phyloP scores from a whole-genome alignment of 2,797 vertebrate genomes.

The Pseudochromis fuscus region DNA sequence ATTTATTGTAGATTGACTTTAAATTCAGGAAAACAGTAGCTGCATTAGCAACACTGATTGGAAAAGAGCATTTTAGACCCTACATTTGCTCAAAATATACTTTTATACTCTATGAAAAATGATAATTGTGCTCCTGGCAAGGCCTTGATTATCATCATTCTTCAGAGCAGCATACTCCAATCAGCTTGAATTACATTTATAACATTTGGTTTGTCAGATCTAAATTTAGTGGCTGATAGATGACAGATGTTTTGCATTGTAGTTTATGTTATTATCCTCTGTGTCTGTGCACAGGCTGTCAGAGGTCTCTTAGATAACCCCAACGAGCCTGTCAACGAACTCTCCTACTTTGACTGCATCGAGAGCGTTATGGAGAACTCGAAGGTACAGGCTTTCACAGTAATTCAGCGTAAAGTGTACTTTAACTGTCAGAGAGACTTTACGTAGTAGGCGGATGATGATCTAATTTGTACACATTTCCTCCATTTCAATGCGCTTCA shows the following conservation, averaged over 20 bases:
- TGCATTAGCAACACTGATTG: slow-evolving; percentile 6
- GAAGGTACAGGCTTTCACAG: slow-evolving; percentile 86
- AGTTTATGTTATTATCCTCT: slow-evolving; percentile 31
- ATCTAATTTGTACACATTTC: slow-evolving; percentile 23
- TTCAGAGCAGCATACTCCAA: slow-evolving; percentile 18
- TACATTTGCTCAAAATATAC: neutral
- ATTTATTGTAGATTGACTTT: too few species aligned
- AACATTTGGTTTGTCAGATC: slow-evolving; percentile 31
- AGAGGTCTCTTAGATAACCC: slow-evolving; percentile 96
- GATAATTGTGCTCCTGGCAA: slow-evolving; percentile 22
- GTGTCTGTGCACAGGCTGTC: slow-evolving; percentile 87
- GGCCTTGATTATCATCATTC: slow-evolving; percentile 21
- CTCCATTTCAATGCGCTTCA: slow-evolving; percentile 63
- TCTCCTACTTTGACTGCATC: slow-evolving; percentile 99
- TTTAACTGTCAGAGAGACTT: slow-evolving; percentile 42
- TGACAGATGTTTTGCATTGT: slow-evolving; percentile 15
- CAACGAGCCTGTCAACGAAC: slow-evolving; percentile 95
- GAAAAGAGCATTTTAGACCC: slow-evolving; percentile 27
- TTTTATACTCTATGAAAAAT: slow-evolving; percentile 4
- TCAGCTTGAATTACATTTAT: slow-evolving; percentile 38
- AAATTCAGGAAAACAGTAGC: slow-evolving; percentile 5
- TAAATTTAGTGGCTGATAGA: slow-evolving; percentile 39
- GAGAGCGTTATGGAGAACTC: slow-evolving; percentile 99
- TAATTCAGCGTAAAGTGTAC: slow-evolving; percentile 1
- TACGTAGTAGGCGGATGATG: slow-evolving; percentile 11